Evolutionary conservation across 2,797 vertebrate species (phyloP).

Genomic region (Knipowitschia caucasica): DNA sequence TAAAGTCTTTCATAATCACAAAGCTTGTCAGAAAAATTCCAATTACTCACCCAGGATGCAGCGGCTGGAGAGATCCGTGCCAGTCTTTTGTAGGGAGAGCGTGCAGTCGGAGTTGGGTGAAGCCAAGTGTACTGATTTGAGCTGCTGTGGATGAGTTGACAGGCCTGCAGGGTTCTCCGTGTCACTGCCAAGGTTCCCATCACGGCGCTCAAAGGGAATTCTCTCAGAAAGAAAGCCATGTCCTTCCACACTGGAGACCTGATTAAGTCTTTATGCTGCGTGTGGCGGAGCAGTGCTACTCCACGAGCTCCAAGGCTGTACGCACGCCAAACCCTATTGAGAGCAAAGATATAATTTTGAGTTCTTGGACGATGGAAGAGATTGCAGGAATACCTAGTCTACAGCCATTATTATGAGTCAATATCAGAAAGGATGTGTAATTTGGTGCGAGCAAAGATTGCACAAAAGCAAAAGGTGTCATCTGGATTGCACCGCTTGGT

Average conservation of each 20-base stretch:
- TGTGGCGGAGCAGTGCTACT: constrained; percentile 46
- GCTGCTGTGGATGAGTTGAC: constrained; percentile 50
- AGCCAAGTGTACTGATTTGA: constrained; percentile 54
- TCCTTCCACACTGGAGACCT: constrained; percentile 44
- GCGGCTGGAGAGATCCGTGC: constrained; percentile 54
- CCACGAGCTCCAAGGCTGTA: constrained; percentile 50
- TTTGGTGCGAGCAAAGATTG: no score
- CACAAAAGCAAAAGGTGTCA: no score
- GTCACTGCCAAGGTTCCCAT: constrained; percentile 57
- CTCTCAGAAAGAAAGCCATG: constrained; percentile 35
- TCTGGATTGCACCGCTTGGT: no score
- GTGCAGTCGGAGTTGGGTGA: constrained; percentile 40
- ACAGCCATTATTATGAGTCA: no score
- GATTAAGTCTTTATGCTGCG: constrained; percentile 59
- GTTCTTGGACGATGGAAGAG: no score
- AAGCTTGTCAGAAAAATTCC: no score
- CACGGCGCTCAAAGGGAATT: constrained; percentile 46
- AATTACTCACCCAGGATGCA: constrained; percentile 36
- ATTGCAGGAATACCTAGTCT: no score
- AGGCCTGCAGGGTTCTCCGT: constrained; percentile 60
- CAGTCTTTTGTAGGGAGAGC: constrained; percentile 42
- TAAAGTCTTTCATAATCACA: no score
- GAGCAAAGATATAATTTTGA: background rate
- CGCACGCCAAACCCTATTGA: constrained; percentile 15
- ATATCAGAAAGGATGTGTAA: no score